A percentile compares a stretch with the other conserved stretches of the same genome.
These are phyloP conservation scores for Poecilus cupreus DNA, from an alignment of 2,888 invertebrate species.

Conservation along the genomic window DNA sequence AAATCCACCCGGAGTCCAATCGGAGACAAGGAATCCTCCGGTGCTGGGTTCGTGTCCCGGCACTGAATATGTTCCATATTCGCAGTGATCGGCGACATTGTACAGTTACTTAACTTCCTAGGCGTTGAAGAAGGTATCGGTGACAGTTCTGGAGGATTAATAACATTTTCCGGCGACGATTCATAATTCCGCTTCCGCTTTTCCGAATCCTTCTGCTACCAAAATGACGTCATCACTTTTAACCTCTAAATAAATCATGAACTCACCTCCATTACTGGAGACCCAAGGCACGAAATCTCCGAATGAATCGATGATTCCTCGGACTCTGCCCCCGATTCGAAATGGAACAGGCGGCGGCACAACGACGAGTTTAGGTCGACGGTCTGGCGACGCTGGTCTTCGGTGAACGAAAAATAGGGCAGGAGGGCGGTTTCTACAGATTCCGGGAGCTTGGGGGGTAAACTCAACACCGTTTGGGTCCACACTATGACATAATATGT, in stretches of 20 bases:
- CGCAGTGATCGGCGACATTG: conserved; percentile 17
- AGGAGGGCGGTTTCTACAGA: conserved; percentile 78
- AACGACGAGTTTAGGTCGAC: conserved; percentile 64
- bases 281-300: conserved; percentile 7
- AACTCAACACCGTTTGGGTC: conserved; percentile 79
- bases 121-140: conserved; percentile 41
- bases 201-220: conserved; percentile 10
- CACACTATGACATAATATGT: conserved; percentile 73
- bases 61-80: conserved; percentile 29
- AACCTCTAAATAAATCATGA: neutral
- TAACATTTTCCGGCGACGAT: neutral
- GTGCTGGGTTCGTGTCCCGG: neutral
- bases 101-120: conserved; percentile 25
- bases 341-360: conserved; percentile 69
- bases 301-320: neutral
- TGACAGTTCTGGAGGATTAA: conserved; percentile 13
- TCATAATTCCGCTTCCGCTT: conserved; percentile 44
- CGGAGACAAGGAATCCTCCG: conserved; percentile 61
- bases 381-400: conserved; percentile 66
- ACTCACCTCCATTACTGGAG: conserved; percentile 42
- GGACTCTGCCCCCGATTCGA: conserved; percentile 62
- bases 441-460: conserved; percentile 79
- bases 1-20: conserved; percentile 71
- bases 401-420: conserved; percentile 78
- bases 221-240: no score